Base-by-base conservation (phyloP, 2,113 vertebrate species). In the Anthoscopus minutus region DNA sequence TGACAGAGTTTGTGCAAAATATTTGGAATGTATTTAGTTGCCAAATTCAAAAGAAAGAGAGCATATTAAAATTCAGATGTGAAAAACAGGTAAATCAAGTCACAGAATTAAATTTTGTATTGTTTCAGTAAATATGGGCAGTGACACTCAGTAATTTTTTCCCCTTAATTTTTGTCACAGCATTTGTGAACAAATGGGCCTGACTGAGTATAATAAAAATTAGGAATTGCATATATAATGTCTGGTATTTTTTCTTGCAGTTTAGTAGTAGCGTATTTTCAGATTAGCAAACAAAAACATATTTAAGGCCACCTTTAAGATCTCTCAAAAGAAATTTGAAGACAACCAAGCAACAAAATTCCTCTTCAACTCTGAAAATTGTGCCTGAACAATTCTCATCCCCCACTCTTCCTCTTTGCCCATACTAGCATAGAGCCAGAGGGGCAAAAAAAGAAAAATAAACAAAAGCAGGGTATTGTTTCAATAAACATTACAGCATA, bases 221-320 rank as follows among this genome's bases (percentile, higher is more conserved):
- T 64, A 73, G 13, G 62, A 85, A 57, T 37, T 35, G 10, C 6
- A 11, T 56, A 9, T 23, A 9, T 27, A 48, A 47, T 7, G 4
- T 19, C 19, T 60, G 23, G 44, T 45, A n/a, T 40, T 88, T 87
- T 35, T 67, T 10, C 10, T 86, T 71, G 47, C 78, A n/a, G 7
- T 56, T 81, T 31, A 50, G 6, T 3, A 42, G 50, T 2, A n/a
- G 2, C 0, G 0, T n/a, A 65, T 42, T 81, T 85, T 45, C 38
- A 71, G 25, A 81, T 50, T 17, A 76, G 15, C 31, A 82, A 79
- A 72, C 2, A 64, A 76, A 50, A 16, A 9, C 6, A 27, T 58
- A 89, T 85, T 86, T 28, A 86, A 62, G 21, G 17, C 16, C 31
- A 25, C 14, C 2, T 37, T 42, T 45, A 76, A 71, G 50, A 53